A percentile compares a stretch with the other conserved stretches of the same genome.
These are phyloP conservation scores for Cosmopolites sordidus DNA, from an alignment of 2,888 invertebrate species.

Conservation along the genomic window DNA sequence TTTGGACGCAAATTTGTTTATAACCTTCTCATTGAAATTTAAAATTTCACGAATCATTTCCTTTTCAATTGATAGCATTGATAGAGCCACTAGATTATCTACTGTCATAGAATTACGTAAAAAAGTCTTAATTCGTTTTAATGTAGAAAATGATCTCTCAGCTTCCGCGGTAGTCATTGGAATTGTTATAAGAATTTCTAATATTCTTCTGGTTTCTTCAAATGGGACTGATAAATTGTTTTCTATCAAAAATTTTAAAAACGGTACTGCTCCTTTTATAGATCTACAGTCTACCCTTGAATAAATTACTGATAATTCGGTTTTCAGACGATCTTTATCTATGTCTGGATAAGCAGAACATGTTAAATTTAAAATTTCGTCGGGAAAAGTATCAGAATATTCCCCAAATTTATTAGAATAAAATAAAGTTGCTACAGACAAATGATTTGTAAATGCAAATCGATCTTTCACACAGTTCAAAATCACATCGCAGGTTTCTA, in stretches of 20 bases:
- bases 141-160: conserved; percentile 27
- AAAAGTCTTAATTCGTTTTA: conserved; percentile 34
- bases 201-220: conserved; percentile 31
- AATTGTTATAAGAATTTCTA: conserved; percentile 33
- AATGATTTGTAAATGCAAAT: conserved; percentile 32
- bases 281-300: conserved; percentile 28
- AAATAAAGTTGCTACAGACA: conserved; percentile 32
- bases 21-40: too few species aligned
- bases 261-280: conserved; percentile 22
- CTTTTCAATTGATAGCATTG: conserved; percentile 9
- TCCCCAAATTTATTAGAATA: conserved; percentile 25
- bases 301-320: conserved; percentile 33
- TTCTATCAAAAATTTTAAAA: conserved; percentile 23
- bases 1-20: too few species aligned
- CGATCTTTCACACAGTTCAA: conserved; percentile 28
- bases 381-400: too few species aligned
- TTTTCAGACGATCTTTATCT: conserved; percentile 31
- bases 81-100: too few species aligned
- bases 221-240: conserved; percentile 30
- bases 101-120: conserved; percentile 30
- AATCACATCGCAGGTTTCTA: conserved; percentile 32
- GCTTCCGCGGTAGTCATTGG: conserved; percentile 35
- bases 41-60: too few species aligned
- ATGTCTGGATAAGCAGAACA: conserved; percentile 21
- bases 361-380: conserved; percentile 16